Evolutionary conservation across 2,888 invertebrate species (phyloP).

Genomic region (Rotaria magnacalcarata): DNA sequence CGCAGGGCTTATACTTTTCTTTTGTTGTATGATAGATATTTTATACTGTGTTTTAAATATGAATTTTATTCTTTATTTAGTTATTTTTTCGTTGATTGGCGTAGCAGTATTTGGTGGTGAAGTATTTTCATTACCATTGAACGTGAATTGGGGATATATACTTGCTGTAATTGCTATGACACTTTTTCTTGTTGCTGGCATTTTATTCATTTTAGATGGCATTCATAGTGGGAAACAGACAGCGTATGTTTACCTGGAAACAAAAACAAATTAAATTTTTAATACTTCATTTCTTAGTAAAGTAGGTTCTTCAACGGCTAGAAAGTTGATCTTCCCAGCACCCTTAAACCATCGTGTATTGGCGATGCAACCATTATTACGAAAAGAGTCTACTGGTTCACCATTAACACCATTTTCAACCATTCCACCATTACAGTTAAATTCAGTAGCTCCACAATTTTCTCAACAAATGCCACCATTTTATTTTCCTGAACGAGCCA

Average conservation of each 20-base stretch:
- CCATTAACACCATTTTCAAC: background rate
- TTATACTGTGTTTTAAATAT: background rate
- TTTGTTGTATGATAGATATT: background rate
- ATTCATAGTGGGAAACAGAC: background rate
- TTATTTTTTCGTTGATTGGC: constrained; percentile 6
- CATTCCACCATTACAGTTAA: background rate
- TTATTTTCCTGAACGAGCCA: background rate
- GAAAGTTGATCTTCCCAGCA: background rate
- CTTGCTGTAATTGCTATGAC: background rate
- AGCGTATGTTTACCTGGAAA: background rate
- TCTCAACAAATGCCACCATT: background rate
- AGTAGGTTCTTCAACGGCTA: too few relatives aligned
- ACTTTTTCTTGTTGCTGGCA: background rate
- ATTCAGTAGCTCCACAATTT: background rate
- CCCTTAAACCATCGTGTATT: constrained; percentile 3
- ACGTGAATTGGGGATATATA: constrained; percentile 23
- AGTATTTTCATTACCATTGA: background rate
- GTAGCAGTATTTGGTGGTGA: background rate
- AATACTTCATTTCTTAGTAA: background rate
- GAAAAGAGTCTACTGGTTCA: background rate
- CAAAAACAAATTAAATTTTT: background rate
- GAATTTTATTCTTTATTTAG: background rate
- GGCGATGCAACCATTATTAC: background rate
- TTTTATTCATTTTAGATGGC: background rate
- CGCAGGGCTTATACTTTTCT: background rate